phyloP scores from a whole-genome alignment of 2,797 vertebrate species.

The Microctenopoma steveboyesi region DNA sequence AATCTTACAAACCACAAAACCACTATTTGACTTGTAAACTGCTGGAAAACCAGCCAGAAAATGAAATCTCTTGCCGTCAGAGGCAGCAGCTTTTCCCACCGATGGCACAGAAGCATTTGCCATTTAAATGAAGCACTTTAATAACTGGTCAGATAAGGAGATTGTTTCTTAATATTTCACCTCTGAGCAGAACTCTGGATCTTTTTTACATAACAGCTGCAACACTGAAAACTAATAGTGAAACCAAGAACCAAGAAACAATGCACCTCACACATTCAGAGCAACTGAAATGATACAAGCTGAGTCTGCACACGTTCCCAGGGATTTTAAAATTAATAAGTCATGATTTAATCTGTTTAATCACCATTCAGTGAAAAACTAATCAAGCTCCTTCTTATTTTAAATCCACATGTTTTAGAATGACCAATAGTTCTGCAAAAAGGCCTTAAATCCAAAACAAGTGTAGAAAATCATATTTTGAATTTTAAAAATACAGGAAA shows the following conservation, averaged over 20 bases:
- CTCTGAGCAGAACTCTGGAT: slow-evolving; percentile 35
- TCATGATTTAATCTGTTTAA: slow-evolving; percentile 8
- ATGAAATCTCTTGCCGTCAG: not conserved
- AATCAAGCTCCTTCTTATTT: not conserved
- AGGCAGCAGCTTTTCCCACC: not conserved
- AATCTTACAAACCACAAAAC: slow-evolving; percentile 7
- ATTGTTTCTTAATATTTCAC: slow-evolving; percentile 51
- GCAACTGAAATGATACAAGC: slow-evolving; percentile 55
- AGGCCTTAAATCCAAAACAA: not conserved
- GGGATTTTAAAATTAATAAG: slow-evolving; percentile 8
- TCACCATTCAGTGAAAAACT: not conserved
- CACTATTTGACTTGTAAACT: slow-evolving; percentile 19
- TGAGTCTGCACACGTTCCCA: slow-evolving; percentile 38
- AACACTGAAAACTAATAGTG: slow-evolving; percentile 78
- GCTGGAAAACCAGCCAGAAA: not conserved
- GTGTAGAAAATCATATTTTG: not conserved
- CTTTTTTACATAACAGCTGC: slow-evolving; percentile 80
- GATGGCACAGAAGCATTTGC: slow-evolving; percentile 7
- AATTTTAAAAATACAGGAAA: not conserved
- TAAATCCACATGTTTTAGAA: not conserved
- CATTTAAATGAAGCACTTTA: slow-evolving; percentile 36
- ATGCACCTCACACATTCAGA: slow-evolving; percentile 43
- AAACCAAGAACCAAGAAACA: slow-evolving; percentile 78
- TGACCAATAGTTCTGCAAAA: not conserved
- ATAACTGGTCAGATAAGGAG: slow-evolving; percentile 28